A percentile compares a stretch with the other conserved stretches of the same genome.
Evolutionary conservation across 2,888 invertebrate genomes (phyloP).

Genomic region (Polymixis lichenea): DNA sequence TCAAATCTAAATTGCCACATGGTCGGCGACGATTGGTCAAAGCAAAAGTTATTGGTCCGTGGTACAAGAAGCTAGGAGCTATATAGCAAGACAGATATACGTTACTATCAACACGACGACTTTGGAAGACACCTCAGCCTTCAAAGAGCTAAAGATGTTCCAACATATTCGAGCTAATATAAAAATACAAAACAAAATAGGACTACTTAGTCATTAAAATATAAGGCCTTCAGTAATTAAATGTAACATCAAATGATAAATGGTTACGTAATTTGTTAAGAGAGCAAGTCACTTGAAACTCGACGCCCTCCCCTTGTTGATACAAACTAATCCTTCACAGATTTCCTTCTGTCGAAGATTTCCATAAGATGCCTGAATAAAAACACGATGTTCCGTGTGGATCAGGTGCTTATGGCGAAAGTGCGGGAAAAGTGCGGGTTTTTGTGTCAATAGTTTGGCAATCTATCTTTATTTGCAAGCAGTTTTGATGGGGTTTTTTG

Average conservation of each 20-base stretch:
- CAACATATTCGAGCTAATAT: not conserved
- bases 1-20: slow-evolving; percentile 33
- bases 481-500: not conserved
- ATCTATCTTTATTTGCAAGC: slow-evolving; percentile 38
- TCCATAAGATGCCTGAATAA: slow-evolving; percentile 14
- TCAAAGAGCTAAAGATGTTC: not conserved
- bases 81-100: slow-evolving; percentile 1
- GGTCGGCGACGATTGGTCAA: slow-evolving; percentile 39
- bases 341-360: slow-evolving; percentile 12
- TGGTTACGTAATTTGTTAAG: slow-evolving; percentile 31
- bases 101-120: not conserved
- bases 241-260: slow-evolving; percentile 30
- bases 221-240: not conserved
- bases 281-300: slow-evolving; percentile 6
- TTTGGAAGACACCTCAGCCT: not conserved
- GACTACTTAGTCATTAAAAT: slow-evolving; percentile 1
- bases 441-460: slow-evolving; percentile 17
- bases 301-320: slow-evolving; percentile 16
- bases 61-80: slow-evolving; percentile 6
- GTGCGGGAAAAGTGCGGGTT: not conserved
- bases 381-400: slow-evolving; percentile 12
- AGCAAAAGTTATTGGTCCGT: slow-evolving; percentile 33
- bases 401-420: slow-evolving; percentile 12
- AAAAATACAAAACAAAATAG: not conserved
- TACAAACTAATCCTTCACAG: slow-evolving; percentile 20